Evolutionary conservation across 2,888 invertebrate genomes (phyloP).

Genomic region (Keiferia lycopersicella): DNA sequence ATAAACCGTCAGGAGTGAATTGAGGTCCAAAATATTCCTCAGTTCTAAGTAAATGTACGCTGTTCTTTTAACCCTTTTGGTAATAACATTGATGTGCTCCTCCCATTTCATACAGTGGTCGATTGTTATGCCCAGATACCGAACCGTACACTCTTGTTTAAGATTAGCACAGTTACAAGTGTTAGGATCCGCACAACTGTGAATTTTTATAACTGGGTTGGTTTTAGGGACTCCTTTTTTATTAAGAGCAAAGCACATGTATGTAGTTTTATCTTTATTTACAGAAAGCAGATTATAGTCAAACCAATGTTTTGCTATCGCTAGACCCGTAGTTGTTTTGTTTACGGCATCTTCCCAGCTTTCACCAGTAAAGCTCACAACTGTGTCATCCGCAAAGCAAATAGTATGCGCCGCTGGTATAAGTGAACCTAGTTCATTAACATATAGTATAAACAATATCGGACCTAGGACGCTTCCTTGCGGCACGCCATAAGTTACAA

Average conservation of each 20-base stretch:
- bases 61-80: too few relatives aligned
- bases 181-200: not conserved
- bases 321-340: not conserved
- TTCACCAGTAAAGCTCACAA: not conserved
- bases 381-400: slow-evolving; percentile 6
- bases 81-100: too few relatives aligned
- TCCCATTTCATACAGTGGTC: too few relatives aligned
- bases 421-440: not conserved
- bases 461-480: slow-evolving; percentile 11
- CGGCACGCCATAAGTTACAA: not conserved
- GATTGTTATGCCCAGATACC: too few relatives aligned
- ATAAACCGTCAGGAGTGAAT: too few relatives aligned
- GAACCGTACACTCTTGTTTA: too few relatives aligned
- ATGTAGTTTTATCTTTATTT: not conserved
- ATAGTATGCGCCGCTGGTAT: not conserved
- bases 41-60: too few relatives aligned
- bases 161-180: not conserved
- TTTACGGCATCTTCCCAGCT: not conserved
- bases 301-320: not conserved
- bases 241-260: slow-evolving; percentile 1
- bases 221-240: not conserved
- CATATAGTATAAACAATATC: not conserved
- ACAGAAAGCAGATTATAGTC: slow-evolving; percentile 2
- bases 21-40: too few relatives aligned
- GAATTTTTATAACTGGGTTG: not conserved